Evolutionary conservation across 2,113 vertebrate genomes (phyloP).

Genomic region (Elgaria multicarinata): DNA sequence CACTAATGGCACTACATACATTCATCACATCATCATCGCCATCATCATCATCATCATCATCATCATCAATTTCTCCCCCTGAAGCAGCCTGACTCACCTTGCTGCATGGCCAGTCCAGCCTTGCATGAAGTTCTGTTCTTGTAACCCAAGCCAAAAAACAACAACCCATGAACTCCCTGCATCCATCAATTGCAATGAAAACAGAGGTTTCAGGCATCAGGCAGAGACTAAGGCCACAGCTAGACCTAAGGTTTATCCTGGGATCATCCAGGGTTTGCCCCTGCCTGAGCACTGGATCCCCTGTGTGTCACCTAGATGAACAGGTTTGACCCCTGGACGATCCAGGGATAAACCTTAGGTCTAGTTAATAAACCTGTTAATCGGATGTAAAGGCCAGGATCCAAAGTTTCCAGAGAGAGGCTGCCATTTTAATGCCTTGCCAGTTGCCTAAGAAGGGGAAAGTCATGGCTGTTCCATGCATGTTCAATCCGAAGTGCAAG

Average conservation of each 20-base stretch:
- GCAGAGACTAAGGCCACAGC: no score
- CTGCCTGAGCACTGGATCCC: no score
- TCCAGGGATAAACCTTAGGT: no score
- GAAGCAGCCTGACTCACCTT: not conserved
- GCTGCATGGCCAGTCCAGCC: not conserved
- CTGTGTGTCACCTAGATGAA: no score
- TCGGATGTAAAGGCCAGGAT: not conserved
- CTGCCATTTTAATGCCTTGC: not conserved
- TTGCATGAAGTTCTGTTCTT: not conserved
- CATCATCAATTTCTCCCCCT: not conserved
- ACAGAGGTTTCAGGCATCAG: slow-evolving; percentile 23
- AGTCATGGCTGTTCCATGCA: not conserved
- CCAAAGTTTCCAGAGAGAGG: not conserved
- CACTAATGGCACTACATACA: not conserved
- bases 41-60: not conserved
- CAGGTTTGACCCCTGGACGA: no score
- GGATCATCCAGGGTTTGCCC: no score
- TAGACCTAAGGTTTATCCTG: no score
- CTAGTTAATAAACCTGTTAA: no score
- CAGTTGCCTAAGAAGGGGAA: not conserved
- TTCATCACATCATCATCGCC: not conserved
- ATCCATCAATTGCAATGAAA: not conserved
- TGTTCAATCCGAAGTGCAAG: not conserved
- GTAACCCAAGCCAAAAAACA: not conserved
- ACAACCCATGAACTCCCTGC: not conserved